Conservation (phyloP, 2,113 vertebrate genomes). For the Egretta garzetta region DNA sequence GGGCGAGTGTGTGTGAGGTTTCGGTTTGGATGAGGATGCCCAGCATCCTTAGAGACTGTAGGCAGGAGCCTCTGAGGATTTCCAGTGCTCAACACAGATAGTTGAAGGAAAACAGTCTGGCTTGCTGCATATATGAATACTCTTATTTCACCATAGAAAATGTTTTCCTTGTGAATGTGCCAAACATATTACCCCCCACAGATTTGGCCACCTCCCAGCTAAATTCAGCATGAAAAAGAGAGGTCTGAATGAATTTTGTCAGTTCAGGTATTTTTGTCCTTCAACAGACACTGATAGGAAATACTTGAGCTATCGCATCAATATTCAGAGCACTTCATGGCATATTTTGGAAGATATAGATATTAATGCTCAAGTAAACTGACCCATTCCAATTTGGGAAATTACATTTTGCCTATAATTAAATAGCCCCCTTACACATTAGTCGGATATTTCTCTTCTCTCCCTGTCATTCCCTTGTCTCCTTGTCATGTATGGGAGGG, state of each 20-base stretch:
- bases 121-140: conserved; percentile 49
- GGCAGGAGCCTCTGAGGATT: conserved; percentile 20
- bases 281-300: conserved; percentile 2
- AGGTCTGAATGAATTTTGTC: conserved; percentile 12
- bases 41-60: not conserved
- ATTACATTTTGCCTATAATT: conserved; percentile 50
- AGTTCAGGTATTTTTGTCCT: conserved; percentile 51
- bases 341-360: conserved; percentile 37
- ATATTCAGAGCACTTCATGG: conserved; percentile 10
- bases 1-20: not conserved
- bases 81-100: conserved; percentile 15
- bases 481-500: conserved; percentile 4
- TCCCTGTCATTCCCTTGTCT: conserved; percentile 46
- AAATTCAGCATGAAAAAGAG: not conserved
- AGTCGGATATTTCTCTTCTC: conserved; percentile 16
- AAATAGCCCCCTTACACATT: not conserved
- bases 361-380: not conserved
- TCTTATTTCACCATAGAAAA: conserved; percentile 26
- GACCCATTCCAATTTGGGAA: conserved; percentile 51
- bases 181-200: conserved; percentile 29
- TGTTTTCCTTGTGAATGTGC: conserved; percentile 44
- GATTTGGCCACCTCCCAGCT: conserved; percentile 44
- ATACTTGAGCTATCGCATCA: conserved; percentile 28
- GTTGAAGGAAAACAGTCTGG: conserved; percentile 39
- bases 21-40: not conserved